These are phyloP conservation scores for Hydrozoanthus gracilis DNA, from an alignment of 92 coral and sea anemone species.

Conservation along the genomic window DNA sequence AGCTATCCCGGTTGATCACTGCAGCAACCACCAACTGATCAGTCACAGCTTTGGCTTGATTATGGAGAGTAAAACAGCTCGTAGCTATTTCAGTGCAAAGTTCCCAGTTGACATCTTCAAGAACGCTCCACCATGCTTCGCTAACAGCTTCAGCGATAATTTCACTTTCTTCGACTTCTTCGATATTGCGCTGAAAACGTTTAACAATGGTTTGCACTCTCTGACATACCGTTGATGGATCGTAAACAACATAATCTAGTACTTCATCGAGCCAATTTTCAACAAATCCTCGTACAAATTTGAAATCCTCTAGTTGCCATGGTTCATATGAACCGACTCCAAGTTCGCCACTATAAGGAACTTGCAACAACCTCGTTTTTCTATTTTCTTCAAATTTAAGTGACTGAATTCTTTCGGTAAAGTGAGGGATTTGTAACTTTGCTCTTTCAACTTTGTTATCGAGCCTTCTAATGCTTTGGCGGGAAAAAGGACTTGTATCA, in stretches of 20 bases:
- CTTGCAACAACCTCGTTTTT: conserved; percentile 41
- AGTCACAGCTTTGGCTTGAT: conserved; percentile 53
- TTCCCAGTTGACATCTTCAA: conserved; percentile 63
- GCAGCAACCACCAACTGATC: conserved; percentile 61
- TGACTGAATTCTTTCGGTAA: conserved; percentile 52
- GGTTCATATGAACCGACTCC: conserved; percentile 87
- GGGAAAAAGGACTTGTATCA: conserved; percentile 35
- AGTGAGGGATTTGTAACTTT: conserved; percentile 61
- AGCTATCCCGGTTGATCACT: conserved; percentile 21
- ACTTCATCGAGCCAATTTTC: conserved; percentile 79
- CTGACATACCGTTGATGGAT: conserved; percentile 42
- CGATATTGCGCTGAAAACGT: conserved; percentile 63
- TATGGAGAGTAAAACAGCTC: conserved; percentile 57
- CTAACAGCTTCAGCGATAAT: conserved; percentile 43
- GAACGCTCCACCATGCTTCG: conserved; percentile 46
- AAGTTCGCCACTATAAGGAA: conserved; percentile 80
- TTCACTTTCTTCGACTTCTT: conserved; percentile 56
- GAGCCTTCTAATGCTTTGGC: conserved; percentile 49
- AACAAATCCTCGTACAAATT: conserved; percentile 81
- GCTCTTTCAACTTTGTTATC: conserved; percentile 57
- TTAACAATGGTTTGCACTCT: conserved; percentile 40
- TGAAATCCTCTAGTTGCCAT: conserved; percentile 84
- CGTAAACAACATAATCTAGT: conserved; percentile 64
- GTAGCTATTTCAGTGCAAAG: conserved; percentile 54
- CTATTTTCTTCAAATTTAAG: conserved; percentile 54